phyloP scores from a whole-genome alignment of 2,888 invertebrate species.

The Macrosiphum euphorbiae region DNA sequence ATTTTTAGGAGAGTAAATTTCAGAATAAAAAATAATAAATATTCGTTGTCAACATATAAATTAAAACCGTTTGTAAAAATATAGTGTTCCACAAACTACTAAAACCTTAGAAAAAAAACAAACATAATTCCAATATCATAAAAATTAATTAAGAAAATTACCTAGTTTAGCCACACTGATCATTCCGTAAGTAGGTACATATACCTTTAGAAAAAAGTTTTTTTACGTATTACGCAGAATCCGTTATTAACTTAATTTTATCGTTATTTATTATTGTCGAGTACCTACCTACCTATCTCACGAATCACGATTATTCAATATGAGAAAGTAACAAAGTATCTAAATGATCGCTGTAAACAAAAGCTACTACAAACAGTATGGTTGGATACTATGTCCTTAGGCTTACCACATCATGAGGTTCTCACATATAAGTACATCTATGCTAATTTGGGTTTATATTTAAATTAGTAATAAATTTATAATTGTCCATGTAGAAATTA shows the following conservation, averaged over 20 bases:
- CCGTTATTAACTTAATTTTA: background rate
- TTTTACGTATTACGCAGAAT: background rate
- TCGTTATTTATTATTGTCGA: background rate
- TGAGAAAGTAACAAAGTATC: background rate
- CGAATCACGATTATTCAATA: background rate
- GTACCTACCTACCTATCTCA: background rate
- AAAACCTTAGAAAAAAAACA: background rate
- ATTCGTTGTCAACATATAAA: background rate
- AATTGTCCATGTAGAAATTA: background rate
- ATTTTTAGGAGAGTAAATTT: background rate
- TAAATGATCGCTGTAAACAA: background rate
- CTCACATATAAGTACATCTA: background rate
- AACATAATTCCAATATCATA: background rate
- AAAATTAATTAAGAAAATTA: background rate
- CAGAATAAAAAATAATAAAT: background rate
- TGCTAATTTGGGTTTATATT: background rate
- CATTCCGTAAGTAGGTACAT: background rate
- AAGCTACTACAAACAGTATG: background rate
- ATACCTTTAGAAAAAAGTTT: background rate
- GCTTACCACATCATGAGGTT: background rate
- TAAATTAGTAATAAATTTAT: background rate
- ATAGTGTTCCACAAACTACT: background rate
- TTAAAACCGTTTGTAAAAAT: background rate
- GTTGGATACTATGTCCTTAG: background rate
- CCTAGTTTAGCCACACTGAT: background rate